Evolutionary conservation across 2,797 vertebrate genomes (phyloP).

Genomic region (Tympanoctomys barrerae): DNA sequence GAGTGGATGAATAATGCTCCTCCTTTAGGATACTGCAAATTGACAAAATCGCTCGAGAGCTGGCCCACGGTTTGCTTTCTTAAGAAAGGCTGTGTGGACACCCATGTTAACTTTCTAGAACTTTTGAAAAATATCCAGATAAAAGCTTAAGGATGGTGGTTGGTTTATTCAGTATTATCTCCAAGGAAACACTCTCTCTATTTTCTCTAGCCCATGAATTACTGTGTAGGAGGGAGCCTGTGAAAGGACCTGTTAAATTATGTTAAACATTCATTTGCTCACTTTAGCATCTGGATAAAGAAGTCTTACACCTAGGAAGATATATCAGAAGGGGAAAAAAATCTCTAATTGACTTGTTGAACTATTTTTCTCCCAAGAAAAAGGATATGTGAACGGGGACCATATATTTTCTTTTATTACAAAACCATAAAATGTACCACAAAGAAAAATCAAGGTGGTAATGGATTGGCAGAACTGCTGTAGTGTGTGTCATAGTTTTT

Average conservation of each 20-base stretch:
- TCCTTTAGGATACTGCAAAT: neutral
- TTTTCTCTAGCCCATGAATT: slow-evolving; percentile 43
- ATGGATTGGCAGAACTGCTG: neutral
- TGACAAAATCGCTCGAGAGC: slow-evolving; percentile 20
- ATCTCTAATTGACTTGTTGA: slow-evolving; percentile 62
- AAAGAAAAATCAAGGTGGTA: slow-evolving; percentile 66
- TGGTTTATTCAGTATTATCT: slow-evolving; percentile 63
- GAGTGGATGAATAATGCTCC: neutral
- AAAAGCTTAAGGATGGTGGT: slow-evolving; percentile 19
- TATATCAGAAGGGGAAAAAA: neutral
- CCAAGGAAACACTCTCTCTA: slow-evolving; percentile 58
- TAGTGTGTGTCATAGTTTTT: slow-evolving; percentile 60
- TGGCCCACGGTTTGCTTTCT: neutral
- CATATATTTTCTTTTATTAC: slow-evolving; percentile 71
- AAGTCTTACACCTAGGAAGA: slow-evolving; percentile 65
- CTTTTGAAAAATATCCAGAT: slow-evolving; percentile 32
- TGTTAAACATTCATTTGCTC: slow-evolving; percentile 81
- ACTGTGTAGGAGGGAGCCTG: slow-evolving; percentile 66
- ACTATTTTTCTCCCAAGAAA: slow-evolving; percentile 51
- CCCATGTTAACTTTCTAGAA: slow-evolving; percentile 36
- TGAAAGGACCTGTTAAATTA: slow-evolving; percentile 73
- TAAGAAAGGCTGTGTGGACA: neutral
- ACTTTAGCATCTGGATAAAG: slow-evolving; percentile 79
- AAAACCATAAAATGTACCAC: slow-evolving; percentile 65
- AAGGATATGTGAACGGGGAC: slow-evolving; percentile 16